These are phyloP conservation scores for Trachurus trachurus DNA, from an alignment of 2,797 vertebrate genomes.

Conservation along the genomic window DNA sequence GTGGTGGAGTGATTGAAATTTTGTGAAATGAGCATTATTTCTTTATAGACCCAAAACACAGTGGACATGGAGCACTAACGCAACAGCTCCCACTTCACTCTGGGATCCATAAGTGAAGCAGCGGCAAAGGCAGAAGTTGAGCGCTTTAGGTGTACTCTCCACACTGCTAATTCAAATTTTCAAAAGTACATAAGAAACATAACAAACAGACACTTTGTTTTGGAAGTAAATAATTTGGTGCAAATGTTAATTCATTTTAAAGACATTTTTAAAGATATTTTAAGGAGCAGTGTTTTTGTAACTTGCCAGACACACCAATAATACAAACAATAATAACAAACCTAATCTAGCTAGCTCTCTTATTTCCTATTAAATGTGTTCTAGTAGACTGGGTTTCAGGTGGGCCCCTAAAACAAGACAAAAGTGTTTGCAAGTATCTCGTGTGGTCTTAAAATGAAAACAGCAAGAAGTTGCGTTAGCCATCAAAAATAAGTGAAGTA, in stretches of 20 bases:
- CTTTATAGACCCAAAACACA: conserved; percentile 24
- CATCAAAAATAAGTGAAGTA: no score
- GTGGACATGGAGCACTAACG: neutral
- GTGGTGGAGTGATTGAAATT: conserved; percentile 51
- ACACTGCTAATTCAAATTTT: neutral
- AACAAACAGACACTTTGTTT: neutral
- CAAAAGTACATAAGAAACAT: neutral
- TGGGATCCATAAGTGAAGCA: conserved; percentile 1
- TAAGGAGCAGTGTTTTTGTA: neutral
- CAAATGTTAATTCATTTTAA: neutral
- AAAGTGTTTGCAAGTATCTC: neutral
- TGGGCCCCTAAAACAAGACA: neutral
- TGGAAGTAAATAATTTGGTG: neutral
- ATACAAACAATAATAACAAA: neutral
- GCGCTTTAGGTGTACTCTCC: neutral
- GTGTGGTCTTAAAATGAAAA: neutral
- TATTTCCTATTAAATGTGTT: no score
- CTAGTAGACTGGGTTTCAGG: no score
- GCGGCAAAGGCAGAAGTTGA: neutral
- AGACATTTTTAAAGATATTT: neutral
- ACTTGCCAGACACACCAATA: neutral
- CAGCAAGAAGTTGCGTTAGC: no score
- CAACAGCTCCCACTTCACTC: conserved; percentile 11
- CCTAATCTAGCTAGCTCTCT: neutral
- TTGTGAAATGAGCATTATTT: conserved; percentile 51